Evolutionary conservation across 92 coral and sea anemone genomes (phyloP).

Genomic region (Porites cylindrica): DNA sequence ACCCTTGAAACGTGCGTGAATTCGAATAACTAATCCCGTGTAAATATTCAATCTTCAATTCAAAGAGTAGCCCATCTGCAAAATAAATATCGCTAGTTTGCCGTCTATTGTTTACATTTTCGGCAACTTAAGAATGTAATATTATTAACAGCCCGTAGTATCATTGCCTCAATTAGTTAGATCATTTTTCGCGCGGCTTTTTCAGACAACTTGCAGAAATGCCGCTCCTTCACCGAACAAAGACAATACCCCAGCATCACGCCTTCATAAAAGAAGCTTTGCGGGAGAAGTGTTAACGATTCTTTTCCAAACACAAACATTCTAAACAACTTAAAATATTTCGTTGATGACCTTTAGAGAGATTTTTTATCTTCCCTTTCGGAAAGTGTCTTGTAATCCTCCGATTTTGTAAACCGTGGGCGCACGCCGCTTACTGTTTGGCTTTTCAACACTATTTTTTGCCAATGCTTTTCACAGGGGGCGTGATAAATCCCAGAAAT

Average conservation of each 20-base stretch:
- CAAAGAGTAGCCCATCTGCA: conserved; percentile 45
- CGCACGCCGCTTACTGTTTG: conserved; percentile 25
- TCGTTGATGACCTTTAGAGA: conserved; percentile 30
- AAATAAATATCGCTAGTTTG: conserved; percentile 55
- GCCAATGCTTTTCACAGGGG: conserved; percentile 59
- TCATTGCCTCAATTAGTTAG: conserved; percentile 80
- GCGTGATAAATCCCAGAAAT: conserved; percentile 80
- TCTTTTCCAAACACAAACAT: conserved; percentile 38
- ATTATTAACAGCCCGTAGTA: conserved; percentile 79
- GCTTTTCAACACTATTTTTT: conserved; percentile 52
- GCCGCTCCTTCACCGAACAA: conserved; percentile 62
- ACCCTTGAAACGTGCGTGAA: conserved; percentile 29
- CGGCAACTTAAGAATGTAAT: conserved; percentile 87
- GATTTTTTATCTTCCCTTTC: conserved; percentile 53
- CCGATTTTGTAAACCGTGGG: conserved; percentile 14
- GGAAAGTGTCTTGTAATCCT: conserved; percentile 49
- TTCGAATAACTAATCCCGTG: not conserved
- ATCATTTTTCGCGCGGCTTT: conserved; percentile 74
- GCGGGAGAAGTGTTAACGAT: conserved; percentile 55
- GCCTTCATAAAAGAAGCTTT: conserved; percentile 44
- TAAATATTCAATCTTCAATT: conserved; percentile 11
- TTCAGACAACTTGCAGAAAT: conserved; percentile 43
- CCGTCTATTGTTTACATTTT: conserved; percentile 71
- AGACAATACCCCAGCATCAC: conserved; percentile 58
- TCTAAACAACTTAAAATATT: conserved; percentile 40